Evolutionary conservation across 2,888 invertebrate genomes (phyloP).

Genomic region (Anticlea derivata): DNA sequence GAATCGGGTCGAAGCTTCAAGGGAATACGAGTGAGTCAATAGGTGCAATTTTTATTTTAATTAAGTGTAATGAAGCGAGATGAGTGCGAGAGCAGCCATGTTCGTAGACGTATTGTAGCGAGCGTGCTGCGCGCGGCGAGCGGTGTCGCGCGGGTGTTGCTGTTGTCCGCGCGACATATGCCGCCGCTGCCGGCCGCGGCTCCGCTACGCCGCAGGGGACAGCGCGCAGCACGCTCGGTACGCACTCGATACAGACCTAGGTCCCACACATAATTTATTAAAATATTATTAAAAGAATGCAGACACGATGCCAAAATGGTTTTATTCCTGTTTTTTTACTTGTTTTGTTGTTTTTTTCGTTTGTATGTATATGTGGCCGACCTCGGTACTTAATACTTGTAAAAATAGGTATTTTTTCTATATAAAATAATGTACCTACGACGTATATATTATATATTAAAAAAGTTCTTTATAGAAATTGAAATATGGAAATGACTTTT

Average conservation of each 20-base stretch:
- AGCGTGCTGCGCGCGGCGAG: conserved; percentile 34
- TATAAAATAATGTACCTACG: conserved; percentile 81
- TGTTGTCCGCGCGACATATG: conserved; percentile 25
- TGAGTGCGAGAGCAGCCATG: conserved; percentile 44
- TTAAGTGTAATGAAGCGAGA: conserved; percentile 62
- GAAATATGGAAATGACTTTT: conserved; percentile 75
- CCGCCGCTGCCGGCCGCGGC: background rate
- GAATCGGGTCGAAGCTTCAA: conserved; percentile 78
- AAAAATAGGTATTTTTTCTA: conserved; percentile 83
- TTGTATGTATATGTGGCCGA: conserved; percentile 83
- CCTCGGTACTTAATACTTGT: conserved; percentile 82
- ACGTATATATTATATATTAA: conserved; percentile 79
- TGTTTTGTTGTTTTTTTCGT: conserved; percentile 81
- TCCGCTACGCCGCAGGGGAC: background rate
- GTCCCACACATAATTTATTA: conserved; percentile 71
- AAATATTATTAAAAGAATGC: conserved; percentile 74
- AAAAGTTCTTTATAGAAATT: conserved; percentile 81
- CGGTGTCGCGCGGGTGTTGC: conserved; percentile 17
- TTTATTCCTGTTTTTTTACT: conserved; percentile 81
- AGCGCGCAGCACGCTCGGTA: conserved; percentile 22
- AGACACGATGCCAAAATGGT: conserved; percentile 83
- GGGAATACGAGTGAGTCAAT: conserved; percentile 79
- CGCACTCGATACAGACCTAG: conserved; percentile 48
- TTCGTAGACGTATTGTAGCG: conserved; percentile 15
- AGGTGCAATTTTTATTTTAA: conserved; percentile 80